Evolutionary conservation across 2,113 vertebrate genomes (phyloP).

Genomic region (Macroglossus sobrinus): DNA sequence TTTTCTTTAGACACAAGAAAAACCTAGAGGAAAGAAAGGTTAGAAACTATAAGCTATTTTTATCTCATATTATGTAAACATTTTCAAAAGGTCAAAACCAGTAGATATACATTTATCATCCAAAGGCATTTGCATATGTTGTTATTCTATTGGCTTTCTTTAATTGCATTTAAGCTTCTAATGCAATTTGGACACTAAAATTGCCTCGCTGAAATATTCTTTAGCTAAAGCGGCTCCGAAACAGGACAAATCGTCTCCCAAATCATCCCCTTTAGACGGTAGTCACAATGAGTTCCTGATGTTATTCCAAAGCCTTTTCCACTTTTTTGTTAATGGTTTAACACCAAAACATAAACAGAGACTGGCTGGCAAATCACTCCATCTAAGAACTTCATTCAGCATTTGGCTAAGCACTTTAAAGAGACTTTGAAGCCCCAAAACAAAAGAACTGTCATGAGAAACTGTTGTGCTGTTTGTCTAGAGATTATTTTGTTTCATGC

Average conservation of each 20-base stretch:
- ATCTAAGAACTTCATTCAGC: neutral
- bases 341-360: neutral
- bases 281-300: neutral
- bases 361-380: neutral
- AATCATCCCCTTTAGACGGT: neutral
- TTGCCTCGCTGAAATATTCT: neutral
- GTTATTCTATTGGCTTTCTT: neutral
- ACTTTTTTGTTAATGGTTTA: neutral
- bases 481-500: neutral
- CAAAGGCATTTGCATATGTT: neutral
- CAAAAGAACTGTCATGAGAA: neutral
- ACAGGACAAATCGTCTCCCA: neutral
- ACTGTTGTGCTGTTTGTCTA: neutral
- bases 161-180: neutral
- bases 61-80: neutral
- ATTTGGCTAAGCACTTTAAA: neutral
- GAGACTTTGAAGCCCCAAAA: neutral
- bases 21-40: neutral
- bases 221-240: neutral
- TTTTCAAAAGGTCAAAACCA: neutral
- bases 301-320: neutral
- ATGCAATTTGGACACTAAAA: neutral
- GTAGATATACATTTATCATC: neutral
- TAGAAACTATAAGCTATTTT: neutral
- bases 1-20: neutral